These are phyloP conservation scores for Drosophila lowei DNA, from an alignment of 1,140 invertebrate genomes.

Conservation along the genomic window DNA sequence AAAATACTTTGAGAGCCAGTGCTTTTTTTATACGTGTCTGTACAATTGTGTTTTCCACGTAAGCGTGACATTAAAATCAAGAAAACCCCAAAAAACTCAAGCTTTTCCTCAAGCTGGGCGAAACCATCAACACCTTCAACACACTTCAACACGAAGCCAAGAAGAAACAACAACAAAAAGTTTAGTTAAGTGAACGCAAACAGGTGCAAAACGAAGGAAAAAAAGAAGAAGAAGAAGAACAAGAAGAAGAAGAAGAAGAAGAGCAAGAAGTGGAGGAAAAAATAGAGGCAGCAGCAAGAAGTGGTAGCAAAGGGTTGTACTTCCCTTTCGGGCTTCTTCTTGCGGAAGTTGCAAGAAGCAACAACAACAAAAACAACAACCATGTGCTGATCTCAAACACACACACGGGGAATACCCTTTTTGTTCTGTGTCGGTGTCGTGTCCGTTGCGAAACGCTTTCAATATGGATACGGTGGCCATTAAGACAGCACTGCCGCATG, in stretches of 20 bases:
- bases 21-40: neutral
- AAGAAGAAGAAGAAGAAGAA: constrained; percentile 11
- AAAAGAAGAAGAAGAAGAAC: constrained; percentile 27
- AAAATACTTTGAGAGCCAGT: constrained; percentile 13
- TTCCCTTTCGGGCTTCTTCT: constrained; percentile 40
- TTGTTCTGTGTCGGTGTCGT: neutral
- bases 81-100: constrained; percentile 20
- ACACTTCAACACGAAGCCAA: neutral
- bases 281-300: constrained; percentile 11
- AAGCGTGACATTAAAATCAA: constrained; percentile 31
- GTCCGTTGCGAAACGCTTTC: neutral
- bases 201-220: constrained; percentile 48
- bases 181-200: constrained; percentile 37
- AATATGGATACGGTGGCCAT: constrained; percentile 79
- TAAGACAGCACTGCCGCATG: constrained; percentile 77
- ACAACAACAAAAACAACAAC: constrained; percentile 12
- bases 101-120: constrained; percentile 4
- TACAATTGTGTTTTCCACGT: constrained; percentile 6
- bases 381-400: constrained; percentile 15
- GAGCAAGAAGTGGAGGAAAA: constrained; percentile 30
- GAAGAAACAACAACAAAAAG: constrained; percentile 14
- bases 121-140: constrained; percentile 53
- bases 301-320: constrained; percentile 48
- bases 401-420: constrained; percentile 2
- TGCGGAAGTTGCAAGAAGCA: constrained; percentile 43